phyloP scores from a whole-genome alignment of 1,140 invertebrate species.

The Leptopilina clavipes region DNA sequence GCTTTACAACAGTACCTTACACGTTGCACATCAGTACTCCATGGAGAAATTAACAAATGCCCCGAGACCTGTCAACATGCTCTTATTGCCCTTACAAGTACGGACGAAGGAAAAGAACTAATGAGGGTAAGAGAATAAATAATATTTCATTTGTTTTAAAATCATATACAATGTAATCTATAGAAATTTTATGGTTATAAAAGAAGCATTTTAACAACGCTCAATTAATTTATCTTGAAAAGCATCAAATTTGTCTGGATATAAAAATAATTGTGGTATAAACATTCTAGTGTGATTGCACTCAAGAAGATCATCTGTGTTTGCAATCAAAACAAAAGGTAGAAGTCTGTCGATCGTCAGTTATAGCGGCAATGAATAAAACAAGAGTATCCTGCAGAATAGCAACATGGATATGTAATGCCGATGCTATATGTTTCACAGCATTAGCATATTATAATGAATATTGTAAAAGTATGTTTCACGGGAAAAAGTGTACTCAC shows the following conservation, averaged over 20 bases:
- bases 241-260: no score
- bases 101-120: conserved; percentile 84
- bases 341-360: conserved; percentile 82
- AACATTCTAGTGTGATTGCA: conserved; percentile 81
- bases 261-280: no score
- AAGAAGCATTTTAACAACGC: no score
- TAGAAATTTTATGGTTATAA: no score
- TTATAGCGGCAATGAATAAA: conserved; percentile 80
- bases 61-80: conserved; percentile 83
- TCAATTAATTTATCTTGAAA: no score
- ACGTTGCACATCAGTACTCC: conserved; percentile 81
- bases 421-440: conserved; percentile 83
- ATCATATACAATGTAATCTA: no score
- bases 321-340: conserved; percentile 79
- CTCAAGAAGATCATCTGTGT: conserved; percentile 78
- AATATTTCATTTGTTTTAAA: no score
- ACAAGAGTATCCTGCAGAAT: conserved; percentile 83
- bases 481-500: conserved; percentile 83
- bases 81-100: conserved; percentile 85
- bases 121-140: conserved; percentile 78
- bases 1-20: conserved; percentile 85
- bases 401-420: conserved; percentile 86
- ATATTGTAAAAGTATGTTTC: conserved; percentile 84
- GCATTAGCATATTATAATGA: conserved; percentile 85
- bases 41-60: conserved; percentile 76